Evolutionary conservation across 64 coral and sea anemone species (phyloP).

Genomic region (Cladopsammia gracilis): DNA sequence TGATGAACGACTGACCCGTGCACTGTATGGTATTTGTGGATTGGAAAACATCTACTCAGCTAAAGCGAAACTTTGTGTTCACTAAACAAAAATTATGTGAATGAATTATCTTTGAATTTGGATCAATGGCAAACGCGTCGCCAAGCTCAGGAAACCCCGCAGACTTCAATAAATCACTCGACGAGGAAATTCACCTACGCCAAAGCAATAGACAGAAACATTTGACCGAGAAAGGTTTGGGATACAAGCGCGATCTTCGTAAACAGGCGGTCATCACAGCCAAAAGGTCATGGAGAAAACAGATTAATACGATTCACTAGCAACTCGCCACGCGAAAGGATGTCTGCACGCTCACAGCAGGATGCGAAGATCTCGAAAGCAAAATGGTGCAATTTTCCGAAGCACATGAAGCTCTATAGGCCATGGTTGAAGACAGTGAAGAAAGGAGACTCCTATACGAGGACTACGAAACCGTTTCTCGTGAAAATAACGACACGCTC

Average conservation of each 20-base stretch:
- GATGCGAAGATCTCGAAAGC: background rate
- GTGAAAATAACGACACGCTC: background rate
- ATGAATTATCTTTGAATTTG: background rate
- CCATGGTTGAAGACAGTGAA: background rate
- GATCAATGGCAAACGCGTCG: background rate
- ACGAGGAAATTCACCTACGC: background rate
- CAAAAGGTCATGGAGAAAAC: constrained; percentile 7
- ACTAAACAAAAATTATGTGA: background rate
- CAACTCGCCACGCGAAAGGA: background rate
- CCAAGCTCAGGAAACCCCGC: background rate
- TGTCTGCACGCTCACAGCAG: background rate
- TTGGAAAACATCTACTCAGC: too few species aligned
- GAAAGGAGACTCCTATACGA: background rate
- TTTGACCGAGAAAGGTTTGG: background rate
- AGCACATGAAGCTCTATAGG: background rate
- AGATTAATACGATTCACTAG: background rate
- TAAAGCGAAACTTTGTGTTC: too few species aligned
- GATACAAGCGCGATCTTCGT: background rate
- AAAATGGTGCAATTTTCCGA: background rate
- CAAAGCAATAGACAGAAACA: background rate
- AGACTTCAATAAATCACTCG: background rate
- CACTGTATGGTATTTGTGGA: too few species aligned
- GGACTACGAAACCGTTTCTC: background rate
- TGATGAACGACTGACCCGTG: too few species aligned
- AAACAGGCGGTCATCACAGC: background rate